Base-by-base conservation (phyloP, 2,888 invertebrate genomes). In the Xestia rhomboidea region DNA sequence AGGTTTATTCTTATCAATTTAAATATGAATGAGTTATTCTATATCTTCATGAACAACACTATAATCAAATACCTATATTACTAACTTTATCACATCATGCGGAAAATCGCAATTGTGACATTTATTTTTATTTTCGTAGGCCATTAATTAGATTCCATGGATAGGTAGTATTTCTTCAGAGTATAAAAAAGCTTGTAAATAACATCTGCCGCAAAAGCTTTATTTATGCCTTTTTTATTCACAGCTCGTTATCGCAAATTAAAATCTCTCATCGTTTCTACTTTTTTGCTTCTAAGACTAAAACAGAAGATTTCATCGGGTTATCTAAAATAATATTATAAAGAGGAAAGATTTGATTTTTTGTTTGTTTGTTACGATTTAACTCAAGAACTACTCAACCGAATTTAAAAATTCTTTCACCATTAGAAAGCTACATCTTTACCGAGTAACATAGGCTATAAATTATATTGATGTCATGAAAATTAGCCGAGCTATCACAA, bases 121-220 rank as follows among this genome's bases (percentile, higher is more conserved):
- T 60, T 60, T 27, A 85, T 72, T 83, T 81, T 81, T 67, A 68
- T 41, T 51, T 76, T 73, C 34, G 10, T 73, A 51, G 41, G 30
- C 57, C 74, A 88, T 89, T 64, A 75, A 83, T 86, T 75, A 67
- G 24, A 73, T 49, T 60, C 64, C 54, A 77, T 75, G 49, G 76
- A 63, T 75, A 83, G 86, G 62, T 82, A 85, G 41, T 62, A 66
- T 79, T 74, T 76, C 67, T 57, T 77, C 46, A 41, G 15, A 68
- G 41, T 54, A 54, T 86, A 70, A 27, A 57, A 27, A 57, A 27
- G 57, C 27, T n/a, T 27, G 57, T 30, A 57, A 64, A 64, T 41
- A 64, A 46, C 18, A 34, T 49, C 30, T 69, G 38, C 24, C 41
- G 38, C 51, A 44, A 49, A 24, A 68, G 21, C 24, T 30, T 64